Evolutionary conservation across 2,888 invertebrate genomes (phyloP).

Genomic region (Polyploca ridens): DNA sequence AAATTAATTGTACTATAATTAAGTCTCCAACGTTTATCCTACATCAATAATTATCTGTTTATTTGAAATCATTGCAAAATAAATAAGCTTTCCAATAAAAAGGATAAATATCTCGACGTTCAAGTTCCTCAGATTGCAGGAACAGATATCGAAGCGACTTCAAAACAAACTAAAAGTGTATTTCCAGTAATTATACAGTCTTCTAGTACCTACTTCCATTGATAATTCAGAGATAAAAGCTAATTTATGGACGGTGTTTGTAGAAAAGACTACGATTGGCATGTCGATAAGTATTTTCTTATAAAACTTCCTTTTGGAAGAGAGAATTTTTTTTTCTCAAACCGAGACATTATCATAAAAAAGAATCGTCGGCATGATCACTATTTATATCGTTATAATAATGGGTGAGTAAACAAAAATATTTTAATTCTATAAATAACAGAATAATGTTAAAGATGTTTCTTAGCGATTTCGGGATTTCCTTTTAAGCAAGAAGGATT

Average conservation of each 20-base stretch:
- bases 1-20: no score
- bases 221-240: neutral
- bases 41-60: no score
- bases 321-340: neutral
- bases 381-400: no score
- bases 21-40: no score
- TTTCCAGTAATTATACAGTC: slow-evolving; percentile 28
- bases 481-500: neutral
- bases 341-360: no score
- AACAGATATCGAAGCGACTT: slow-evolving; percentile 27
- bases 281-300: slow-evolving; percentile 17
- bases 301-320: slow-evolving; percentile 22
- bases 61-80: no score
- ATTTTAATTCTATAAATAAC: no score
- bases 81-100: slow-evolving; percentile 22
- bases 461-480: no score
- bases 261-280: slow-evolving; percentile 24
- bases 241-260: slow-evolving; percentile 17
- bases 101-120: slow-evolving; percentile 28
- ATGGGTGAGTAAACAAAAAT: no score
- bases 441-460: no score
- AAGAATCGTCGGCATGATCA: no score
- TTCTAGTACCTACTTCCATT: slow-evolving; percentile 5
- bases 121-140: slow-evolving; percentile 33
- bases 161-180: slow-evolving; percentile 22